These are phyloP conservation scores for Trichonephila clavata DNA, from an alignment of 1,140 invertebrate genomes.

Conservation along the genomic window DNA sequence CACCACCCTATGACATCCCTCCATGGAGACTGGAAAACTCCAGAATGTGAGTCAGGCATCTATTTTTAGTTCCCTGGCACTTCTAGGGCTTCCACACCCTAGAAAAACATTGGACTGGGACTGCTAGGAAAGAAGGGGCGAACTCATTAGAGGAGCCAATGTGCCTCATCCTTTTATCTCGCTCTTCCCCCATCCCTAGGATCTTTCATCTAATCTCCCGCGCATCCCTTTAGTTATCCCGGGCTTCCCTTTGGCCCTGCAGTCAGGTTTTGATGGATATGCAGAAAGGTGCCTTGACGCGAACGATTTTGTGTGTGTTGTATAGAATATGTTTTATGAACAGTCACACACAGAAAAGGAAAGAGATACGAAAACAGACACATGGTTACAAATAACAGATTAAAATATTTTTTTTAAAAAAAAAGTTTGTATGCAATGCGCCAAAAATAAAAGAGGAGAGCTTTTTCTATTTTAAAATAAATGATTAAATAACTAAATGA, in stretches of 20 bases:
- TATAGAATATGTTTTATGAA: too few species aligned
- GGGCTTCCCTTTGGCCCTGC: not conserved
- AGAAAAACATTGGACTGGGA: not conserved
- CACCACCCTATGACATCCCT: not conserved
- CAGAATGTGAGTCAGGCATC: constrained; percentile 9
- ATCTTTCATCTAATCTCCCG: not conserved
- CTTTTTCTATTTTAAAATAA: too few species aligned
- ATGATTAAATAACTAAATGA: too few species aligned
- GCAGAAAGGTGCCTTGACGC: not conserved
- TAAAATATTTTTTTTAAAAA: too few species aligned
- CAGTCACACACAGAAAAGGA: too few species aligned
- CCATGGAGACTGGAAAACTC: not conserved
- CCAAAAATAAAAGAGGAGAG: too few species aligned
- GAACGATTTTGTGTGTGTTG: too few species aligned
- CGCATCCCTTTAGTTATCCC: not conserved
- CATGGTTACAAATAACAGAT: too few species aligned
- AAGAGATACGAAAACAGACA: too few species aligned
- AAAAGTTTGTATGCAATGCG: too few species aligned
- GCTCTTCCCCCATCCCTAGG: not conserved
- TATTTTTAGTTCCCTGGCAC: not conserved
- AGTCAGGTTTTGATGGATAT: not conserved
- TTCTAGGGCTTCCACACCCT: constrained; percentile 6
- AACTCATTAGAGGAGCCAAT: constrained; percentile 42
- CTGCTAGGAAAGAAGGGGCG: not conserved
- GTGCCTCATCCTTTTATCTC: constrained; percentile 38